Percentiles rank a stretch among this genome's conserved stretches.
These are phyloP conservation scores for Acipenser transmontanus DNA, from an alignment of 2,797 vertebrate species.

Conservation along the genomic window DNA sequence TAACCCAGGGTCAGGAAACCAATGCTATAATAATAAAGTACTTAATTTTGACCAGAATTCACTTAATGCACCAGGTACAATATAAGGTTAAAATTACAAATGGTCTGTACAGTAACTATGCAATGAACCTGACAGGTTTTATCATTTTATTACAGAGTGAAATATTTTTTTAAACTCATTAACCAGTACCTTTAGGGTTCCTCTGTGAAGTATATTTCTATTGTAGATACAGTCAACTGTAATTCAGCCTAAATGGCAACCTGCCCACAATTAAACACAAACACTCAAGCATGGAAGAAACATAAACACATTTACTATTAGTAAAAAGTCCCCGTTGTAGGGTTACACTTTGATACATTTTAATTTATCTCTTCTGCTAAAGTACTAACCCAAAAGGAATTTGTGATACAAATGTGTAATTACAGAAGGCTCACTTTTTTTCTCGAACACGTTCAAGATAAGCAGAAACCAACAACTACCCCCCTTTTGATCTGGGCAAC, in stretches of 20 bases:
- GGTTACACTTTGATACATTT: conserved; percentile 81
- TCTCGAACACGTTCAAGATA: conserved; percentile 31
- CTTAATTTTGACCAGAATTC: too few relatives aligned
- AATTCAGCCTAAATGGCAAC: conserved; percentile 66
- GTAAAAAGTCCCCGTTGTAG: conserved; percentile 75
- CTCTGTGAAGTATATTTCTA: conserved; percentile 62
- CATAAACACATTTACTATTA: conserved; percentile 76
- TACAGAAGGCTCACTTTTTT: conserved; percentile 56
- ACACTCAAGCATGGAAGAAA: conserved; percentile 74
- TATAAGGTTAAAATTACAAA: too few relatives aligned
- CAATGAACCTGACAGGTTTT: too few relatives aligned
- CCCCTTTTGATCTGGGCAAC: conserved; percentile 54
- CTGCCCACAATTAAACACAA: conserved; percentile 76
- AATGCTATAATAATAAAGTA: too few relatives aligned
- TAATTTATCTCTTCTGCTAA: conserved; percentile 79
- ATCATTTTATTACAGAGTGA: not conserved
- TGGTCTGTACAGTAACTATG: too few relatives aligned
- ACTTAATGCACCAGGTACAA: too few relatives aligned
- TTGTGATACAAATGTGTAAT: conserved; percentile 43
- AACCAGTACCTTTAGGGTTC: conserved; percentile 25
- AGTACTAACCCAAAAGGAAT: conserved; percentile 67
- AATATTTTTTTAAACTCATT: conserved; percentile 1
- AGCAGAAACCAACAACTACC: conserved; percentile 50
- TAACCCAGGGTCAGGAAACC: not conserved
- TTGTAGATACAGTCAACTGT: conserved; percentile 66